phyloP scores from a whole-genome alignment of 2,888 invertebrate species.

The Tanaodytes sp. region DNA sequence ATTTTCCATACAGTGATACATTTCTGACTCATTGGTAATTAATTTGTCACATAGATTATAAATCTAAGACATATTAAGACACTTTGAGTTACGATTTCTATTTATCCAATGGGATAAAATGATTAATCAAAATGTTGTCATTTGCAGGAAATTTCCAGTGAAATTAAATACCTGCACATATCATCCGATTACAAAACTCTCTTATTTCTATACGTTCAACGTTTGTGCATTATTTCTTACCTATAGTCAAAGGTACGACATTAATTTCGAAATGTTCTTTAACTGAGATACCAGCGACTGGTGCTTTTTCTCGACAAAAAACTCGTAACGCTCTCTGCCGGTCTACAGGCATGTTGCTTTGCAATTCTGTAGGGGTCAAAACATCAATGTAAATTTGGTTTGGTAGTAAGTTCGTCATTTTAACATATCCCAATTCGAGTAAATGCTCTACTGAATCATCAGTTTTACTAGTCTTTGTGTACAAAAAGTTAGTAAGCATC shows the following conservation, averaged over 20 bases:
- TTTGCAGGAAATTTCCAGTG: too few species aligned
- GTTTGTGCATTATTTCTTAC: conserved; percentile 70
- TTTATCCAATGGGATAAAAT: too few species aligned
- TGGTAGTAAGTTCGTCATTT: conserved; percentile 94
- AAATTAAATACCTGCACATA: too few species aligned
- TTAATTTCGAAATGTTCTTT: conserved; percentile 99
- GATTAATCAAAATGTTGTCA: too few species aligned
- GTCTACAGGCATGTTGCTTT: conserved; percentile 90
- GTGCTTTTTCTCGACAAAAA: conserved; percentile 95
- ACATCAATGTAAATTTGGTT: conserved; percentile 95
- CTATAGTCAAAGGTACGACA: conserved; percentile 93
- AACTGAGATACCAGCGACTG: conserved; percentile 98
- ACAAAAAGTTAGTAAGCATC: conserved; percentile 95
- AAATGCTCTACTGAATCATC: conserved; percentile 98
- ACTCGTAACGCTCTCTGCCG: conserved; percentile 90
- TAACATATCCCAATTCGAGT: conserved; percentile 94
- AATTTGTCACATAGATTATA: too few species aligned
- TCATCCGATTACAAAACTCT: too few species aligned
- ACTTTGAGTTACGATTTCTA: too few species aligned
- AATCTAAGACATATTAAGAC: too few species aligned
- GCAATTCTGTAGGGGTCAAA: conserved; percentile 84
- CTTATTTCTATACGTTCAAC: too few species aligned
- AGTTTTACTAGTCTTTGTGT: conserved; percentile 95
- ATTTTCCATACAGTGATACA: too few species aligned
- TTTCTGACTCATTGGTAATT: too few species aligned